phyloP scores from a whole-genome alignment of 2,113 vertebrate species.

The Otolemur garnettii region DNA sequence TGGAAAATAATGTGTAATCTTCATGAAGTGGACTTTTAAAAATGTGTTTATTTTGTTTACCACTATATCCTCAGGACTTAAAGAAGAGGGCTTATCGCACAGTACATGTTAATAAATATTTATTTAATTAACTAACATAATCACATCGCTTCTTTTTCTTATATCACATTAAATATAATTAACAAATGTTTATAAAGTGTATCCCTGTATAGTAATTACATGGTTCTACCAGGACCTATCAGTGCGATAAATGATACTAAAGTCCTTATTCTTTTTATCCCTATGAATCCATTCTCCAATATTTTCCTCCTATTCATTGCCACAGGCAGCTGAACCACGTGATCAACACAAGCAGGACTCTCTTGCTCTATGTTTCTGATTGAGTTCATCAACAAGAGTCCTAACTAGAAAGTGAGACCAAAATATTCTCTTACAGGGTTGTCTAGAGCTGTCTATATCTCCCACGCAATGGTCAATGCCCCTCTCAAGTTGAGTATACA shows the following conservation, averaged over 20 bases:
- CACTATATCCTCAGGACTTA: slow-evolving; percentile 4
- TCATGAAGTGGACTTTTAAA: neutral
- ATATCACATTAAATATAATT: neutral
- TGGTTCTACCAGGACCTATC: neutral
- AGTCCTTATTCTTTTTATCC: neutral
- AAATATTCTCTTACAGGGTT: neutral
- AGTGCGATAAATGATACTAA: neutral
- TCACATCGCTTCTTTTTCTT: neutral
- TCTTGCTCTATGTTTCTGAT: neutral
- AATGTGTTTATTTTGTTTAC: neutral
- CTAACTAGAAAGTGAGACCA: neutral
- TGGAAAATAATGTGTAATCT: neutral
- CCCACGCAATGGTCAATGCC: neutral
- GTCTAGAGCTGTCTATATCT: neutral
- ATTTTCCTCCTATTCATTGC: slow-evolving; percentile 8
- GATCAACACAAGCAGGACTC: neutral
- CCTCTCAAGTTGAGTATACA: neutral
- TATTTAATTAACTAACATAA: neutral
- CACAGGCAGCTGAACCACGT: neutral
- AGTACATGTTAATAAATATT: neutral
- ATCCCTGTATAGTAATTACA: neutral
- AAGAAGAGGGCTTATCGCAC: neutral
- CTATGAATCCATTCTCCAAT: slow-evolving; percentile 23
- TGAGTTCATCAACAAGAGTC: neutral
- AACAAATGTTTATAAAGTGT: neutral